Evolutionary conservation across 64 coral and sea anemone genomes (phyloP).

Genomic region (Pachyseris speciosa): DNA sequence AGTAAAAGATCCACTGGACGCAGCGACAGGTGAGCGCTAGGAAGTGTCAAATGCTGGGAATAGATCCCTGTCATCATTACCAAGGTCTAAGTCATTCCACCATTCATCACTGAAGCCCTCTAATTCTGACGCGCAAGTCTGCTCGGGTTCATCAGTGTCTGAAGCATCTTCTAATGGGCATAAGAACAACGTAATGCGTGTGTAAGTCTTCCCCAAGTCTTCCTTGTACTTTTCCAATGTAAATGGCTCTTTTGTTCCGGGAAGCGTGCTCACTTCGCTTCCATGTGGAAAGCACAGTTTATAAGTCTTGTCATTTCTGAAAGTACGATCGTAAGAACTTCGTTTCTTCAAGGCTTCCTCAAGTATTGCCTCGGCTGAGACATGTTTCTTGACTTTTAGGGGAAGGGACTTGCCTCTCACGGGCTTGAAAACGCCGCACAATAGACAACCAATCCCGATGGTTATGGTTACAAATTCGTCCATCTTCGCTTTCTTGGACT

Average conservation of each 20-base stretch:
- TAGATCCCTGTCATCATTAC: not conserved
- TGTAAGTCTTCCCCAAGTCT: constrained; percentile 47
- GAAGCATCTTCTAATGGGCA: constrained; percentile 42
- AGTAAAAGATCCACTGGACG: constrained; percentile 33
- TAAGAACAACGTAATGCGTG: constrained; percentile 36
- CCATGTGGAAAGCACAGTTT: constrained; percentile 74
- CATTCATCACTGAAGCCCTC: constrained; percentile 26
- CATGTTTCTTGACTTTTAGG: constrained; percentile 51
- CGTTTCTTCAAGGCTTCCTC: constrained; percentile 58
- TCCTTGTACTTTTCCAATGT: constrained; percentile 71
- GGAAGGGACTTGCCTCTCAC: constrained; percentile 60
- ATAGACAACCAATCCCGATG: constrained; percentile 49
- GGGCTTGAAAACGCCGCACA: constrained; percentile 49
- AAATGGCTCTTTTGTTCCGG: constrained; percentile 51
- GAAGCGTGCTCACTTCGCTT: constrained; percentile 38
- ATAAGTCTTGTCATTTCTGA: constrained; percentile 62
- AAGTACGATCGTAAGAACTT: constrained; percentile 50
- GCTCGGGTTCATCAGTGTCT: constrained; percentile 22
- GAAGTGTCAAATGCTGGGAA: constrained; percentile 19
- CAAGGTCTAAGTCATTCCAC: constrained; percentile 46
- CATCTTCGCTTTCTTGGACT: constrained; percentile 64
- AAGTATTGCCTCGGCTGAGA: constrained; percentile 6
- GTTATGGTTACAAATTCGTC: constrained; percentile 75
- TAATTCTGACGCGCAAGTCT: not conserved
- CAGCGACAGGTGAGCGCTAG: not conserved